phyloP scores from a whole-genome alignment of 2,113 vertebrate species.

The Bambusicola thoracicus region DNA sequence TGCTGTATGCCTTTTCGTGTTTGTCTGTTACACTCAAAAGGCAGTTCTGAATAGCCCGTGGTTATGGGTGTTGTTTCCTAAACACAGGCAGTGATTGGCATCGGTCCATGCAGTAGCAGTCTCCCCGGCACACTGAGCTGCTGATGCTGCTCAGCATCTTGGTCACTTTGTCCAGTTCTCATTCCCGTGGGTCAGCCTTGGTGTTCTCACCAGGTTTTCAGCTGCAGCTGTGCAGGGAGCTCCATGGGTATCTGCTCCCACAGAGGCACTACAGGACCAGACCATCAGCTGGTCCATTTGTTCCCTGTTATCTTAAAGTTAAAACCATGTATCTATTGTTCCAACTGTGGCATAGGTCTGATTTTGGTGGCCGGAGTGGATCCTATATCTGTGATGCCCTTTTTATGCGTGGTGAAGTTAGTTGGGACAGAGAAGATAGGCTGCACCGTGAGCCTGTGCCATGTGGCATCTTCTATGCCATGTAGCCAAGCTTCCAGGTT shows the following conservation, averaged over 20 bases:
- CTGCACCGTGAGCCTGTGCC: fast-evolving
- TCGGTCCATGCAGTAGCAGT: no score
- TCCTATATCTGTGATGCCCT: background rate
- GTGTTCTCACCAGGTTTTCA: background rate
- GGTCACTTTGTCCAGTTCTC: background rate
- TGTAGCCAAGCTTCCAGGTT: background rate
- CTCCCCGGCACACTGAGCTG: background rate
- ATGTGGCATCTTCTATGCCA: fast-evolving
- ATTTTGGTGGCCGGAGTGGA: background rate
- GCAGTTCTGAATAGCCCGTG: background rate
- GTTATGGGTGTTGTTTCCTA: background rate
- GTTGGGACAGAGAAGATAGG: background rate
- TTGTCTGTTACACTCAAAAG: background rate
- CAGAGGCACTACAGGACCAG: background rate
- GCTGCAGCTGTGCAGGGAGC: background rate
- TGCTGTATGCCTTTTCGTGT: fast-evolving
- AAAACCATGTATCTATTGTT: background rate
- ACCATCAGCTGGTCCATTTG: background rate
- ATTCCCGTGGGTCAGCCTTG: background rate
- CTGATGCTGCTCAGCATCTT: background rate
- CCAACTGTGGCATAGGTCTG: background rate
- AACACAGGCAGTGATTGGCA: background rate
- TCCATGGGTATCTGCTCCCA: background rate
- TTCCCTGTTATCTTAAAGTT: background rate
- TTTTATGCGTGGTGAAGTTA: background rate